Evolutionary conservation across 1,140 invertebrate genomes (phyloP).

Genomic region (Conus betulinus): DNA sequence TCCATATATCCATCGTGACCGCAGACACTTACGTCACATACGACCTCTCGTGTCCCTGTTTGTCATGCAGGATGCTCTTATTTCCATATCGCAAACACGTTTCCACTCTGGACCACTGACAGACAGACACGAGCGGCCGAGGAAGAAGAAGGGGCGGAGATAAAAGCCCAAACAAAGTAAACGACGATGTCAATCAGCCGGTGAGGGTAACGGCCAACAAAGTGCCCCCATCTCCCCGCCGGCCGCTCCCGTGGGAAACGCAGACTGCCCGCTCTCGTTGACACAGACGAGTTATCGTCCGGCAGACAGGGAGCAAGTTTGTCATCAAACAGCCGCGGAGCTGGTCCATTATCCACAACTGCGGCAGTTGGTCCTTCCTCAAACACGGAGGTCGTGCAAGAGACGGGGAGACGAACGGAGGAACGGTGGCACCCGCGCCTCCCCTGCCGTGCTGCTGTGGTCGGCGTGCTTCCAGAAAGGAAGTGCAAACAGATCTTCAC

Average conservation of each 20-base stretch:
- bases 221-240: neutral
- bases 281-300: neutral
- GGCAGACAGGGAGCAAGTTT: neutral
- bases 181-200: neutral
- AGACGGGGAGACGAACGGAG: neutral
- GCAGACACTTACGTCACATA: neutral
- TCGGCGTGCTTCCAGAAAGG: neutral
- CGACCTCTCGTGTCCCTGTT: neutral
- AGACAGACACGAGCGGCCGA: neutral
- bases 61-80: neutral
- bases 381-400: neutral
- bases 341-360: neutral
- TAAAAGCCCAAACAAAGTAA: neutral
- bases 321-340: neutral
- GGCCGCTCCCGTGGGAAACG: neutral
- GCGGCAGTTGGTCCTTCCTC: neutral
- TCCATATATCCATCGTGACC: neutral
- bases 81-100: neutral
- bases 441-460: neutral
- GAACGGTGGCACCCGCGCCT: no score
- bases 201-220: neutral
- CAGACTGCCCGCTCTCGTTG: neutral
- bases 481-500: constrained; percentile 5
- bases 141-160: neutral
- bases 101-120: neutral